A percentile compares a stretch with the other conserved stretches of the same genome.
Evolutionary conservation across 2,113 vertebrate genomes (phyloP).

Genomic region (Platycercus adscitus): DNA sequence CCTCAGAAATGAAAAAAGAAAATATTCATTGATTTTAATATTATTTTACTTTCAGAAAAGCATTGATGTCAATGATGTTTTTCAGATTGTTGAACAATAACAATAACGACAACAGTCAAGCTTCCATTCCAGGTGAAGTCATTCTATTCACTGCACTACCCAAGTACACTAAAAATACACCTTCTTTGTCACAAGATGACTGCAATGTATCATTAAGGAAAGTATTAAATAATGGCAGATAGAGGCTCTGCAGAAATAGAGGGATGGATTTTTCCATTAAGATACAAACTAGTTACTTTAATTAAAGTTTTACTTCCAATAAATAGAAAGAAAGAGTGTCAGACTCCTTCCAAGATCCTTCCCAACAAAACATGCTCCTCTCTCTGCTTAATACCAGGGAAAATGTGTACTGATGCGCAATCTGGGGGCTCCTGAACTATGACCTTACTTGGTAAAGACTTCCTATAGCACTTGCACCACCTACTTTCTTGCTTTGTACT

Average conservation of each 20-base stretch:
- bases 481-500: neutral
- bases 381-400: neutral
- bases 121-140: neutral
- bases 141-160: neutral
- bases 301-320: conserved; percentile 19
- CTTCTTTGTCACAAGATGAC: neutral
- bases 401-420: fast-evolving
- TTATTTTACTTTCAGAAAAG: conserved; percentile 13
- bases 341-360: neutral
- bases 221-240: neutral
- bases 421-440: neutral
- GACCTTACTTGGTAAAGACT: neutral
- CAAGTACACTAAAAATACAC: neutral
- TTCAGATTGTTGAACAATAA: conserved; percentile 16
- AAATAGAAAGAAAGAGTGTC: neutral
- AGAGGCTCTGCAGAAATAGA: neutral
- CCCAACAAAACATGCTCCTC: neutral
- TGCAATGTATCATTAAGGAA: neutral
- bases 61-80: neutral
- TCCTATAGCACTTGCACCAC: neutral
- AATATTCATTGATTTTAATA: neutral
- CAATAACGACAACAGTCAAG: conserved; percentile 12
- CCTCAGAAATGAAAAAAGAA: neutral
- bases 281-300: neutral
- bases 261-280: neutral